A percentile compares a stretch with the other conserved stretches of the same genome.
These are phyloP conservation scores for Protomyctophum bolini DNA, from an alignment of 2,113 vertebrate genomes.

Conservation along the genomic window DNA sequence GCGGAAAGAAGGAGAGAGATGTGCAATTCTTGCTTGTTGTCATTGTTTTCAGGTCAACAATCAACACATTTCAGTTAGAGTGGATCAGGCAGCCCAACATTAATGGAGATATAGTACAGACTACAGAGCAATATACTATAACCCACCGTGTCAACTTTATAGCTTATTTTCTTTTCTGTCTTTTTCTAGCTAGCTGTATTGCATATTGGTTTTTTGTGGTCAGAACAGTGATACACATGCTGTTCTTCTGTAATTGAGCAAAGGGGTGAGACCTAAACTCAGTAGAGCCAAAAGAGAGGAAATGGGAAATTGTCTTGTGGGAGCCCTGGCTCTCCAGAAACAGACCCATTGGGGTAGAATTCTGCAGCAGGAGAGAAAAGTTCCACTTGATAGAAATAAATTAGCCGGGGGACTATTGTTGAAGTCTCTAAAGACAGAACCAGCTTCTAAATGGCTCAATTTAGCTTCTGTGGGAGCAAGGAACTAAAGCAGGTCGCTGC, in stretches of 20 bases:
- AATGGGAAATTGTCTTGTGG: slow-evolving; percentile 34
- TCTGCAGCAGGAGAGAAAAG: slow-evolving; percentile 59
- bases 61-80: slow-evolving; percentile 10
- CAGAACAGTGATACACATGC: slow-evolving; percentile 16
- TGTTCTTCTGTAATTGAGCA: slow-evolving; percentile 43
- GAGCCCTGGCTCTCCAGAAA: slow-evolving; percentile 40
- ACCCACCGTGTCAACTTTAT: slow-evolving; percentile 13
- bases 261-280: slow-evolving; percentile 34
- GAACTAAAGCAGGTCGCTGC: slow-evolving; percentile 63
- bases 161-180: too few species aligned
- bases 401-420: slow-evolving; percentile 61
- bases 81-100: slow-evolving; percentile 10
- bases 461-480: slow-evolving; percentile 71
- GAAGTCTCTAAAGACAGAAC: slow-evolving; percentile 68
- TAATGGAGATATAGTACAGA: not conserved
- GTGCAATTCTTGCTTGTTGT: slow-evolving; percentile 20
- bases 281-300: slow-evolving; percentile 33
- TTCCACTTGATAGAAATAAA: slow-evolving; percentile 75
- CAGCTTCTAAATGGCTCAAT: slow-evolving; percentile 81
- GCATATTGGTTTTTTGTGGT: not conserved
- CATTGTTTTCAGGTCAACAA: slow-evolving; percentile 5
- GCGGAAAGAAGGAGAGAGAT: not conserved
- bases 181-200: not conserved
- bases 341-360: slow-evolving; percentile 53
- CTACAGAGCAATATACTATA: not conserved